Base-by-base conservation (phyloP, 2,888 invertebrate genomes). In the Pyrocoelia pectoralis region DNA sequence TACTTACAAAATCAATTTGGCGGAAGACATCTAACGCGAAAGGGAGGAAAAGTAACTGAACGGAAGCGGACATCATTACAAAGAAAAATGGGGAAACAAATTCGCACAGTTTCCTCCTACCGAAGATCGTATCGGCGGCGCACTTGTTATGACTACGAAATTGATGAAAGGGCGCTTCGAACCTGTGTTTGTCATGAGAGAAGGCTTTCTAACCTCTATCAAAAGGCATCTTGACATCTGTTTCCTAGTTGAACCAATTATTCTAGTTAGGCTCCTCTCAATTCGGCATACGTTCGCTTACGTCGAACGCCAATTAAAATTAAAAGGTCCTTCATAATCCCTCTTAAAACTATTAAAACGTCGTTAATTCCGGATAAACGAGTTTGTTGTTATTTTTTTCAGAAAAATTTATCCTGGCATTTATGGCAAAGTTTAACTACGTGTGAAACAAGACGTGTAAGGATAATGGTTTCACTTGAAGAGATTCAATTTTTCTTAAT, bases 211-310 rank as follows among this genome's bases (percentile, higher is more conserved):
- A 50, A 50, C 14, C 28, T 18, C n/a, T n/a, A 70, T 67, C 67
- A 68, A 70, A 69, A 62, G 64, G 61, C 70, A 61, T 64, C 62
- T 66, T 61, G 61, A 67, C 66, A 62, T 63, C 68, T 56, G 56
- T 51, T 50, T 61, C 61, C 61, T 66, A 67, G 68, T 66, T 63
- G 63, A 61, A 66, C 67, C 70, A 70, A 70, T 70, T 70, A 70
- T 62, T 61, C 57, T 54, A 51, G 49, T 60, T 56, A 61, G 55
- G 67, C 24, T 62, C 67, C 64, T 60, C 66, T 66, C 64, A 59
- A 65, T 61, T 56, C 61, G 61, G 56, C 64, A 66, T 62, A 64
- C 66, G 38, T 56, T 58, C 59, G 56, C 64, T 64, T 62, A 64
- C 66, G 38, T 65, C 63, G 63, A 50, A 65, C 58, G 62, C 61